Conservation (phyloP, 2,113 vertebrate genomes). For the Lasiurus cinereus region DNA sequence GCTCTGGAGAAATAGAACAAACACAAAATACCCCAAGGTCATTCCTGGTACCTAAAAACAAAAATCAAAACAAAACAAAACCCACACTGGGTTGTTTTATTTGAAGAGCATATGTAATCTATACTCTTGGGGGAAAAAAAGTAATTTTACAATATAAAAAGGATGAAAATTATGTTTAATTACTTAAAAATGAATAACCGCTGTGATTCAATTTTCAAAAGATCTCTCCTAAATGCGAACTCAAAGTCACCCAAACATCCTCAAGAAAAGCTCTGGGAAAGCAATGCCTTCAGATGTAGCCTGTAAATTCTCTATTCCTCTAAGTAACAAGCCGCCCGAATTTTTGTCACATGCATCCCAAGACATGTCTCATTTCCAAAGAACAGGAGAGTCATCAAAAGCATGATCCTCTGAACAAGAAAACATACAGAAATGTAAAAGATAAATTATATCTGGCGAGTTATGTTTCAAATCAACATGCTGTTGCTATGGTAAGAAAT, state of each 20-base stretch:
- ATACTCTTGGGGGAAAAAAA: slow-evolving; percentile 29
- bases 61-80: too few species aligned
- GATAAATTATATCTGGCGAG: slow-evolving; percentile 79
- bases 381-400: slow-evolving; percentile 77
- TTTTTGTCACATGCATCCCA: slow-evolving; percentile 80
- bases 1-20: slow-evolving; percentile 39
- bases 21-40: background rate
- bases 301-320: slow-evolving; percentile 70
- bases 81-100: too few species aligned
- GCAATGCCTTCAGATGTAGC: slow-evolving; percentile 54
- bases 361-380: slow-evolving; percentile 77
- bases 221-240: slow-evolving; percentile 54
- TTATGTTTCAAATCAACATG: slow-evolving; percentile 80
- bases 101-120: background rate
- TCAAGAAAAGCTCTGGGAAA: slow-evolving; percentile 73
- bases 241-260: slow-evolving; percentile 68
- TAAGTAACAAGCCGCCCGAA: slow-evolving; percentile 57
- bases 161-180: slow-evolving; percentile 58
- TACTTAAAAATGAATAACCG: slow-evolving; percentile 57
- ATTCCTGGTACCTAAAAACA: too few species aligned
- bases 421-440: slow-evolving; percentile 81
- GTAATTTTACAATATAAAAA: slow-evolving; percentile 39
- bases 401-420: slow-evolving; percentile 81
- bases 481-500: slow-evolving; percentile 86
- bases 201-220: slow-evolving; percentile 57